These are phyloP conservation scores for Oscheius sp. DNA, from an alignment of 2,888 invertebrate genomes.

Conservation along the genomic window DNA sequence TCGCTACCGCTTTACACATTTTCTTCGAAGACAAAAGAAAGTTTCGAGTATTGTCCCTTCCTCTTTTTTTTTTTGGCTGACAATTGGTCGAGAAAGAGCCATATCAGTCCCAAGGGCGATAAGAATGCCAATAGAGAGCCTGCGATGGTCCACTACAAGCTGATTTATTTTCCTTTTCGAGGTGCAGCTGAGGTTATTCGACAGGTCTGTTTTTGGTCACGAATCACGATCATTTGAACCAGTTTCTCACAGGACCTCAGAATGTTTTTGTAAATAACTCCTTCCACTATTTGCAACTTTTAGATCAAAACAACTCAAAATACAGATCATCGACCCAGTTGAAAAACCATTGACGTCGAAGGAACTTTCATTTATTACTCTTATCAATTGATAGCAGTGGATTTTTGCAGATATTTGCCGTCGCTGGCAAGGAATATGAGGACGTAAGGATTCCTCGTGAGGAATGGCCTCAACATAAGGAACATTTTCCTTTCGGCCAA, in stretches of 20 bases:
- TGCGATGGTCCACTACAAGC: constrained; percentile 22
- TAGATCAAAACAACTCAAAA: too few relatives aligned
- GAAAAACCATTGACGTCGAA: background rate
- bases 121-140: background rate
- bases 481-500: constrained; percentile 44
- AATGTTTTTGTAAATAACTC: background rate
- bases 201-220: background rate
- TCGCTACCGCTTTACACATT: too few relatives aligned
- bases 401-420: constrained; percentile 37
- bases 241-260: too few relatives aligned
- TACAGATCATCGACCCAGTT: background rate
- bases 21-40: too few relatives aligned
- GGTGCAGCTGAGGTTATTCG: constrained; percentile 18
- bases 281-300: background rate
- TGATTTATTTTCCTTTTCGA: constrained; percentile 14
- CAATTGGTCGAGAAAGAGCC: too few relatives aligned
- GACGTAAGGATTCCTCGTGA: constrained; percentile 50
- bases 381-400: too few relatives aligned
- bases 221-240: background rate
- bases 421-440: constrained; percentile 51
- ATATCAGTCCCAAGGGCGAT: too few relatives aligned
- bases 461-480: constrained; percentile 43
- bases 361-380: too few relatives aligned
- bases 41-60: too few relatives aligned
- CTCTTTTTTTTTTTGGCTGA: too few relatives aligned